Base-by-base conservation (phyloP, 2,797 vertebrate species). In the Chloroceryle inda region DNA sequence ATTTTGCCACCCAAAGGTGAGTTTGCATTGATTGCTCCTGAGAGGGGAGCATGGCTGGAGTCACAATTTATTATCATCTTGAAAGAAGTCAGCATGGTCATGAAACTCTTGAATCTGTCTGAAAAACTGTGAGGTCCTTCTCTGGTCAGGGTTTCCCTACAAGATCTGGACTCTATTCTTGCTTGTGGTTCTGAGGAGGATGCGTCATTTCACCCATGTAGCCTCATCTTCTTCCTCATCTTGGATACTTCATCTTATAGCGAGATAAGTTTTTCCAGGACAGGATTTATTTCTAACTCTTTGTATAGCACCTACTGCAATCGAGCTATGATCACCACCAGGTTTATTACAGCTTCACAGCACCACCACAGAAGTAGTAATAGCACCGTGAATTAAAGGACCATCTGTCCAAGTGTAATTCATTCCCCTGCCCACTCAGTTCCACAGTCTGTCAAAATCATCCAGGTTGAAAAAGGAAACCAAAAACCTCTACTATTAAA, bases 381-480 rank as follows among this genome's bases (percentile, higher is more conserved):
- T 71, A 89, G 75, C 21, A 6, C 78, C 0, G 1, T 38, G 92
- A 86, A 88, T 69, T 47, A 33, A 23, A 31, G 85, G 85, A 93
- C 93, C 95, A 96, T 95, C 96, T 97, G 95, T 63, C 85, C 94
- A 84, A 95, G 75, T 83, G 79, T 35, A 80, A 95, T 56, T 80
- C 92, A 18, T 23, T 95, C 79, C 73, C n/a, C 85, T 89, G 94
- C 95, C 95, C 92, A 95, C 95, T 96, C 76, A 20, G 89, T 78
- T 92, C 93, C 62, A 64, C 95, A 83, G 95, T 95, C 95, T 96
- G 95, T 95, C 91, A 96, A 74, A 94, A 91, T 18, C 85, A 91
- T 42, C 75, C 95, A 92, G 94, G 82, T 23, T 50, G 18, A 40
- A 17, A 47, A 73, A 77, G 31, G 72, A 87, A 96, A 85, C 40